These are phyloP conservation scores for Rissa tridactyla DNA, from an alignment of 2,113 vertebrate genomes.

Conservation along the genomic window DNA sequence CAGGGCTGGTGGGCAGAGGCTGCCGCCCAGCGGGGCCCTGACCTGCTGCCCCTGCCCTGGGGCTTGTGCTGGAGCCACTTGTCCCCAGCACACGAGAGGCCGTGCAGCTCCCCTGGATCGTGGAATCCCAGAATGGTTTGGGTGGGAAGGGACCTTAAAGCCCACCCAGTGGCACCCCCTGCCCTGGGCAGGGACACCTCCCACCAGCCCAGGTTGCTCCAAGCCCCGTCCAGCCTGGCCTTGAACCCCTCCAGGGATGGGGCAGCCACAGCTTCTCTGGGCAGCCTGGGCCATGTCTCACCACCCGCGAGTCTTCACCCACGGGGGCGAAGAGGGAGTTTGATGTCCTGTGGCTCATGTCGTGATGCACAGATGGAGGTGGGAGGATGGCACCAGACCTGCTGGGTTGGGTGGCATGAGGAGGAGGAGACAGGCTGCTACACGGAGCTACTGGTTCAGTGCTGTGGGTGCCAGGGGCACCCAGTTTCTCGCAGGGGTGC, in stretches of 20 bases:
- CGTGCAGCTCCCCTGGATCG: not conserved
- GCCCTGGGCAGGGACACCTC: not conserved
- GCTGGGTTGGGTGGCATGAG: not conserved
- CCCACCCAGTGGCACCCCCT: not conserved
- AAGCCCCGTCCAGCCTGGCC: not conserved
- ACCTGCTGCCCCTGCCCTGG: not conserved
- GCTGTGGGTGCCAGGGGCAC: not conserved
- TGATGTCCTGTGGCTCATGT: not conserved
- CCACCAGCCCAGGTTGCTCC: not conserved
- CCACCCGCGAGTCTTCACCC: no score
- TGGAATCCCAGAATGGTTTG: not conserved
- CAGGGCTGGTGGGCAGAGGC: not conserved
- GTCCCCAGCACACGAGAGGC: accelerated
- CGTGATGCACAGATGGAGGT: accelerated
- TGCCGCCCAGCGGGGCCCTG: not conserved
- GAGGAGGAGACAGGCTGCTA: not conserved
- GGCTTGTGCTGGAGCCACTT: not conserved
- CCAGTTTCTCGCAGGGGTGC: not conserved
- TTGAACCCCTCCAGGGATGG: not conserved
- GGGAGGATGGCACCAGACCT: accelerated
- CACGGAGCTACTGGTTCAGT: accelerated
- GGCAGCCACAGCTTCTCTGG: not conserved
- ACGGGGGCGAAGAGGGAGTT: accelerated
- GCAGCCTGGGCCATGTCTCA: no score
- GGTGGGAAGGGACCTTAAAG: not conserved